Evolutionary conservation across 2,888 invertebrate species (phyloP).

Genomic region (Microdon myrmicae): DNA sequence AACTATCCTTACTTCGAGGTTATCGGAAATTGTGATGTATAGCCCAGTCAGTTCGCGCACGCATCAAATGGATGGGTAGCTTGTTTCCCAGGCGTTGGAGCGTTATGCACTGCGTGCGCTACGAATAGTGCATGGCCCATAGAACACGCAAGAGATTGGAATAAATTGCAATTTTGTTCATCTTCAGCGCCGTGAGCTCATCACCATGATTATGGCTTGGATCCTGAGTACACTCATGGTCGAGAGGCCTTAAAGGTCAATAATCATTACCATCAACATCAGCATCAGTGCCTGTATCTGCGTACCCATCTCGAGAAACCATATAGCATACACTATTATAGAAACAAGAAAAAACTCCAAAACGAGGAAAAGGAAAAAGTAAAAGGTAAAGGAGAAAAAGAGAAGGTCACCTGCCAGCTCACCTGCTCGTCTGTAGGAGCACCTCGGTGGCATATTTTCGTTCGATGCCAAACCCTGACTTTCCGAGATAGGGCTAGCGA

Average conservation of each 20-base stretch:
- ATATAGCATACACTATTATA: too few species aligned
- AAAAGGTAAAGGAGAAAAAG: too few species aligned
- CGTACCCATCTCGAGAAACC: conserved; percentile 36
- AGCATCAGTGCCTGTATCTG: conserved; percentile 24
- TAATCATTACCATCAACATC: conserved; percentile 45
- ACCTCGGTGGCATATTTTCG: conserved; percentile 3
- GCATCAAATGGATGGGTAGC: conserved; percentile 33
- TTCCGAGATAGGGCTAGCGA: conserved; percentile 14
- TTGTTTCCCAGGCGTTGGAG: conserved; percentile 30
- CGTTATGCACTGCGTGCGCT: conserved; percentile 12
- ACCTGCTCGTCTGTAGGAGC: neutral
- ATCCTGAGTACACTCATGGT: conserved; percentile 19
- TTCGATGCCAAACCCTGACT: neutral
- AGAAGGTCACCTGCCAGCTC: conserved; percentile 18
- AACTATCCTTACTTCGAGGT: conserved; percentile 32
- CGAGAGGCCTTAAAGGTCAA: conserved; percentile 39
- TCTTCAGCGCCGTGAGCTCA: conserved; percentile 15
- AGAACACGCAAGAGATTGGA: conserved; percentile 43
- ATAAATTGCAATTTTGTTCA: conserved; percentile 46
- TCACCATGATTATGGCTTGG: conserved; percentile 28
- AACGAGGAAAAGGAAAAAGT: too few species aligned
- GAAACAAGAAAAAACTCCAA: too few species aligned
- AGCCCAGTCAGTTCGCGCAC: conserved; percentile 41
- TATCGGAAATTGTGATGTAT: conserved; percentile 17
- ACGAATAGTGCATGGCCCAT: conserved; percentile 18